Evolutionary conservation across 2,888 invertebrate genomes (phyloP).

Genomic region (Ormyrus labotus): DNA sequence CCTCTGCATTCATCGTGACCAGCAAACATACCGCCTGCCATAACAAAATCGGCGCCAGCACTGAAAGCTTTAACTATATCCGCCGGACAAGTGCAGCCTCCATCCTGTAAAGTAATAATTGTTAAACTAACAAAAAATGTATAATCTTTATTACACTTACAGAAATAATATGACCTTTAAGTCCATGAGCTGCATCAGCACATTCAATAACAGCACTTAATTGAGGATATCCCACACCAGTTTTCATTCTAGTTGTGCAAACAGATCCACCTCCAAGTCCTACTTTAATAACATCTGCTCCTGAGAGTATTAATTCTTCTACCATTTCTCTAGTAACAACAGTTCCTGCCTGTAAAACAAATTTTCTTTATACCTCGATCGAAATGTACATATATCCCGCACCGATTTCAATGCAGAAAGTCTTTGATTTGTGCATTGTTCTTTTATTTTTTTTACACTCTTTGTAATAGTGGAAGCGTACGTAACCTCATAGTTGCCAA

Average conservation of each 20-base stretch:
- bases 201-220: conserved; percentile 95
- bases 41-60: conserved; percentile 96
- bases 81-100: conserved; percentile 94
- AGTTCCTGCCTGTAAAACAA: conserved; percentile 87
- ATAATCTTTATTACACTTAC: conserved; percentile 75
- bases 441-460: too few relatives aligned
- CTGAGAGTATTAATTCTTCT: conserved; percentile 92
- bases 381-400: too few relatives aligned
- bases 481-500: too few relatives aligned
- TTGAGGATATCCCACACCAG: conserved; percentile 95
- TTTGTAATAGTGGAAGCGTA: too few relatives aligned
- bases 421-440: too few relatives aligned
- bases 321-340: conserved; percentile 99
- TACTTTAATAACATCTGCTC: conserved; percentile 95
- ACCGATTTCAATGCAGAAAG: too few relatives aligned
- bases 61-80: conserved; percentile 96
- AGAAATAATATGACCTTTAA: conserved; percentile 95
- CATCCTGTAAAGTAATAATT: conserved; percentile 81
- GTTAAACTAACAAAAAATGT: not conserved
- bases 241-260: conserved; percentile 94
- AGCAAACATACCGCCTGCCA: conserved; percentile 96
- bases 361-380: not conserved
- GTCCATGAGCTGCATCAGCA: conserved; percentile 95
- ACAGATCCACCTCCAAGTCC: conserved; percentile 94
- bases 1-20: conserved; percentile 95